These are phyloP conservation scores for Cyphomyrmex costatus DNA, from an alignment of 1,140 invertebrate genomes.

Conservation along the genomic window DNA sequence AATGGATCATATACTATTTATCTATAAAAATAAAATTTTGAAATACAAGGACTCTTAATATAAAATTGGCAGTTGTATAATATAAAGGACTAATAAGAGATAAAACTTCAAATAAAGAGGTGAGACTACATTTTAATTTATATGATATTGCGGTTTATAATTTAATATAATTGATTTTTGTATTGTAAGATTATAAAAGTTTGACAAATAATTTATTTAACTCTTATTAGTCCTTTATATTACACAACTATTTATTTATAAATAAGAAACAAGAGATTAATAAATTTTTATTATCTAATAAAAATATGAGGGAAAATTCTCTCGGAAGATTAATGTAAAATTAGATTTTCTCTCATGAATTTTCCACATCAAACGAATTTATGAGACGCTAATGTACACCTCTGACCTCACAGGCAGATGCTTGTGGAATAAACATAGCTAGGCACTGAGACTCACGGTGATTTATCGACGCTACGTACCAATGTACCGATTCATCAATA, in stretches of 20 bases:
- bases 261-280: neutral
- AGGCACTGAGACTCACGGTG: constrained; percentile 12
- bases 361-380: constrained; percentile 41
- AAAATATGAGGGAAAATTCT: neutral
- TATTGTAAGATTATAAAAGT: too few species aligned
- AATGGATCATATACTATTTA: too few species aligned
- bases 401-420: constrained; percentile 11
- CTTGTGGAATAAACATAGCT: constrained; percentile 41
- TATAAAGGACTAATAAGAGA: too few species aligned
- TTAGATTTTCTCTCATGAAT: constrained; percentile 23
- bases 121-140: too few species aligned
- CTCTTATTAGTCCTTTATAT: too few species aligned
- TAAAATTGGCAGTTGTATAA: too few species aligned
- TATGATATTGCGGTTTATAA: too few species aligned
- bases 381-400: constrained; percentile 37
- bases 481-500: constrained; percentile 34
- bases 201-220: too few species aligned
- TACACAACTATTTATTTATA: neutral
- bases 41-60: too few species aligned
- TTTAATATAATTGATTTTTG: too few species aligned
- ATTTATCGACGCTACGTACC: constrained; percentile 35
- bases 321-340: constrained; percentile 4
- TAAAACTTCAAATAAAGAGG: too few species aligned
- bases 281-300: neutral
- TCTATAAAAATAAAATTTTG: too few species aligned